Base-by-base conservation (phyloP, 2,797 vertebrate genomes). In the Protonibea diacanthus region DNA sequence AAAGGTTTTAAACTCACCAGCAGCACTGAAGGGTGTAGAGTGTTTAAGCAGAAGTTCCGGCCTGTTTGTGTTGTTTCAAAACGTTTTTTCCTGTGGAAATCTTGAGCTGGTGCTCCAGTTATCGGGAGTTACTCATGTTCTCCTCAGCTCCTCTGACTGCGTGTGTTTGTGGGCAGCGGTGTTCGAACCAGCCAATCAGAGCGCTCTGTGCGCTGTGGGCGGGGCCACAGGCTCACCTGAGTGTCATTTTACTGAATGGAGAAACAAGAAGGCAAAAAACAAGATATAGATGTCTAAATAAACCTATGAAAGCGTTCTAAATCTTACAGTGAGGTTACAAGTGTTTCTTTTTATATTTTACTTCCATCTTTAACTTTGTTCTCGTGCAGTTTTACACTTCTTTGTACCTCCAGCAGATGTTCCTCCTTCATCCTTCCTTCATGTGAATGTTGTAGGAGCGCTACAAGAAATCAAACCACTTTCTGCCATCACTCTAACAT, bases 121-220 rank as follows among this genome's bases (percentile, higher is more conserved):
- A 9, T 23, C 6, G 13, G 47, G 9, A 45, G 15, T 75, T 71
- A 49, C 69, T 85, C 79, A 74, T 59, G 42, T 42, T 82, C 81
- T 81, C 83, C 48, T 62, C 85, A 47, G 86, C 58, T 65, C 62
- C 62, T 6, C 17, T 47, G 45, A 17, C 44, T 45, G 70, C 33
- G 33, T 74, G 23, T 20, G 80, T 89, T 84, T 81, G 73, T 82
- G 75, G 84, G 83, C 74, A 80, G 85, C 91, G 89, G 81, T 89
- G 89, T 95, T 95, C 93, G 93, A 95, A 95, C 80, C 90, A 62
- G 60, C 95, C 94, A 95, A 95, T 93, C 89, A 87, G 68, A 86
- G 84, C 42, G 58, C 81, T 21, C 40, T 42, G 10, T 45, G 14
- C 0, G 1, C n/a, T 2, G 61, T 64, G 83, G 94, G 94, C 91